Conservation (phyloP, 2,888 invertebrate genomes). For the Stramonita haemastoma region DNA sequence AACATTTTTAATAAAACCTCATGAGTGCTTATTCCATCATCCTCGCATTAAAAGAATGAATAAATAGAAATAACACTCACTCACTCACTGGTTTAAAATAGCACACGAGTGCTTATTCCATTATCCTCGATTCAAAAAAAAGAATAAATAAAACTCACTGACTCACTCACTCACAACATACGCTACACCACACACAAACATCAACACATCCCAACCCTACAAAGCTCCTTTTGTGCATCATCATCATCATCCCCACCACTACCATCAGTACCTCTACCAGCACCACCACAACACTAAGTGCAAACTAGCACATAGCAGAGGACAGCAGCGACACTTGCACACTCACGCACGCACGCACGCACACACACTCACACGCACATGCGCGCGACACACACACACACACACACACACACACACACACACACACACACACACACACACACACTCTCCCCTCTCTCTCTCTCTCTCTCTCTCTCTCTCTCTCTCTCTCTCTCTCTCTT, state of each 20-base stretch:
- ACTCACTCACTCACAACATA: background rate
- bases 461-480: background rate
- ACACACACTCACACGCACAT: background rate
- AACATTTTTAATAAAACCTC: too few relatives aligned
- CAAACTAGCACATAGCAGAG: too few relatives aligned
- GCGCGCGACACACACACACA: slow-evolving; percentile 10
- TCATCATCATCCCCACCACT: too few relatives aligned
- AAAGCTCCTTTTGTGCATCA: background rate
- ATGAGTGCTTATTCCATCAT: too few relatives aligned
- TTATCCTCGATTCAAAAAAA: too few relatives aligned
- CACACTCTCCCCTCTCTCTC: background rate
- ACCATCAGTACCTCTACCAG: too few relatives aligned
- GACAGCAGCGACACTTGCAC: too few relatives aligned
- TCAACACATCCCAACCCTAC: background rate
- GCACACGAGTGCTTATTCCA: too few relatives aligned
- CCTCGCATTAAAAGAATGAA: too few relatives aligned
- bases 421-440: slow-evolving; percentile 10
- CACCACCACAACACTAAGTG: too few relatives aligned
- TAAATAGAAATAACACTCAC: background rate
- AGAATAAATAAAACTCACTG: background rate
- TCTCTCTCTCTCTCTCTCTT: background rate
- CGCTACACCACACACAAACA: background rate
- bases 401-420: slow-evolving; percentile 10
- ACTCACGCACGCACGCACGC: too few relatives aligned
- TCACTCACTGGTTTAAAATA: too few relatives aligned